Evolutionary conservation across 2,113 vertebrate genomes (phyloP), one percentile per base, ranked within the genome.

Genomic region (Typhlomys cinereus): DNA sequence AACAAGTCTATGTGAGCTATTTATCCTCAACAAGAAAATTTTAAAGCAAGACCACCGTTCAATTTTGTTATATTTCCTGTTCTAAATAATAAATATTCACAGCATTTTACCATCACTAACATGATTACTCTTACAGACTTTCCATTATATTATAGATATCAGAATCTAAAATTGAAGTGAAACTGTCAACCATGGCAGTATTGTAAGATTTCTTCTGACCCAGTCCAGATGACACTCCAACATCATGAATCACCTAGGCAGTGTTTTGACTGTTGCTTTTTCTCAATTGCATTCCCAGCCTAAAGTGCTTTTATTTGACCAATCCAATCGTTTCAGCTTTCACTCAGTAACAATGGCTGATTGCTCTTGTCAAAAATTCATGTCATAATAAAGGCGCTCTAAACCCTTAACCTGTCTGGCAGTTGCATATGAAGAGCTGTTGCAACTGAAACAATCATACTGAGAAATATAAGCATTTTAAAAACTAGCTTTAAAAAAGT

Each of bases 181-280:
- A 92, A 44, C 66, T 93, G n/a, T 92, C 93, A 95, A 66, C 75
- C 50, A 85, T 64, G 91, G 93, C 62, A 93, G 70, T 48, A 62
- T 36, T 94, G 86, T 61, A 94, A 54, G 81, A 73, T 95, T 95
- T 95, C 94, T 92, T 91, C 57, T 94, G 92, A 91, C 92, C 93
- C 85, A 87, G 41, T 92, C 83, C 80, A 92, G 94, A 95, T 93
- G 89, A 94, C 96, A 95, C 95, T 96, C 93, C 94, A 78, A 62
- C 92, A 81, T 89, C 90, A 81, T 93, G 96, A 95, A 94, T 95
- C 96, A 93, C 75, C 92, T 95, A 92, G 96, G 93, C 96, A 97
- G 90, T 95, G 89, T 97, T 97, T 96, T 97, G 96, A 97, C 89
- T 93, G 50, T 92, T 96, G 92, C 90, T 50, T 92, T 96, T 95